Evolutionary conservation across 2,888 invertebrate genomes (phyloP), one percentile per base, ranked within the genome.

Genomic region (Aporophyla nigra): DNA sequence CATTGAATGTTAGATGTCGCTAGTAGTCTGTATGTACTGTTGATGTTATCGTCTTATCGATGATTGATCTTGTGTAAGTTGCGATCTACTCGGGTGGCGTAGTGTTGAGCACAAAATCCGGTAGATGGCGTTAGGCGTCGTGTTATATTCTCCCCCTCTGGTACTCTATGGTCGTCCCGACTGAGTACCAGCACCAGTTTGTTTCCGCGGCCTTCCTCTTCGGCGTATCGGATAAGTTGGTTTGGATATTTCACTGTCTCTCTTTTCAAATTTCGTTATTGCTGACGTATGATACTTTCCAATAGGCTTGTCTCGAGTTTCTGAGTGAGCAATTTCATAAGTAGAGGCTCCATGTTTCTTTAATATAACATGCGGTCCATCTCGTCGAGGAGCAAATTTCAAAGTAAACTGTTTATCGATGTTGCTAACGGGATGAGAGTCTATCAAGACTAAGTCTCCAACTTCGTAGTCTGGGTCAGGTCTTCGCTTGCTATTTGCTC

Each of bases 251-350:
- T 27, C 21, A 56, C 46, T 33, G 43, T 71, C 67, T 62, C 71
- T 65, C 19, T 40, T 53, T 24, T 79, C 65, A 43, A 72, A 72
- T 19, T 70, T n/a, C n/a, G n/a, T n/a, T n/a, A n/a, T n/a, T n/a
- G n/a, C n/a, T 49, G 70, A 72, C 10, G 70, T 74, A 62, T 71
- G 73, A 51, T 80, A 73, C 56, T 46, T 76, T 70, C 54, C 54
- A 10, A 54, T 54, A 54, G 54, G n/a, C n/a, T 54, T 10, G 12
- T n/a, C n/a, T 54, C n/a, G n/a, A 54, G 54, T 54, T 54, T 54
- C 10, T 54, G 54, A n/a, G n/a, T 54, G n/a, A 4, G 54, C 54
- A 54, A 54, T 54, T 54, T 54, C 54, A 12, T n/a, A 54, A n/a
- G 54, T n/a, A 4, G 54, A 54, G n/a, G 54, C n/a, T 54, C 54